Evolutionary conservation across 2,797 vertebrate species (phyloP).

Genomic region (Phataginus tetradactyla): DNA sequence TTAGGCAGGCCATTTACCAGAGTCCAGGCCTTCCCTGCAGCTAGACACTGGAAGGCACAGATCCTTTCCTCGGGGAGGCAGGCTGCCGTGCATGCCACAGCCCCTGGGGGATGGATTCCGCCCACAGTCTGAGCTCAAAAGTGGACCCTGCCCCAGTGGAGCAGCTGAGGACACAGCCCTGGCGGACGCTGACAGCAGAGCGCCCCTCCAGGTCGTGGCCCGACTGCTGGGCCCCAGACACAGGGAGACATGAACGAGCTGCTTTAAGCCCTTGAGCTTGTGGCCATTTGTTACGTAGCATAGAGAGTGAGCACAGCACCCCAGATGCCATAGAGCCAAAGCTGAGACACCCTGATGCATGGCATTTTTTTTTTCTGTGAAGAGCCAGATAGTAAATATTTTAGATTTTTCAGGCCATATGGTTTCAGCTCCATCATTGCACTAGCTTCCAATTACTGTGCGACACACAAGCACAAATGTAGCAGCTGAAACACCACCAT

Average conservation of each 20-base stretch:
- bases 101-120: too few species aligned
- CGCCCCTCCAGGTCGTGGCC: background rate
- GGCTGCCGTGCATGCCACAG: too few species aligned
- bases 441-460: too few species aligned
- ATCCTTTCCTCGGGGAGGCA: too few species aligned
- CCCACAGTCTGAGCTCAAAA: background rate
- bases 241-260: accelerated
- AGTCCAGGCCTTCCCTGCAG: background rate
- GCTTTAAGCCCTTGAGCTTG: accelerated
- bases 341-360: too few species aligned
- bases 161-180: background rate
- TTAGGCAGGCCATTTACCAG: accelerated
- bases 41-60: background rate
- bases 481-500: background rate
- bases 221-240: background rate
- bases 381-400: background rate
- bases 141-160: background rate
- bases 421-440: background rate
- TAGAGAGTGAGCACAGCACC: accelerated
- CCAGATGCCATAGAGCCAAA: accelerated
- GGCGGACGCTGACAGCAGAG: background rate
- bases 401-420: accelerated
- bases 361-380: too few species aligned
- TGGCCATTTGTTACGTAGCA: accelerated
- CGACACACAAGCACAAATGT: accelerated